Evolutionary conservation across 2,113 vertebrate species (phyloP), one percentile per base, ranked within the genome.

Genomic region (Microcebus lehilahytsara): DNA sequence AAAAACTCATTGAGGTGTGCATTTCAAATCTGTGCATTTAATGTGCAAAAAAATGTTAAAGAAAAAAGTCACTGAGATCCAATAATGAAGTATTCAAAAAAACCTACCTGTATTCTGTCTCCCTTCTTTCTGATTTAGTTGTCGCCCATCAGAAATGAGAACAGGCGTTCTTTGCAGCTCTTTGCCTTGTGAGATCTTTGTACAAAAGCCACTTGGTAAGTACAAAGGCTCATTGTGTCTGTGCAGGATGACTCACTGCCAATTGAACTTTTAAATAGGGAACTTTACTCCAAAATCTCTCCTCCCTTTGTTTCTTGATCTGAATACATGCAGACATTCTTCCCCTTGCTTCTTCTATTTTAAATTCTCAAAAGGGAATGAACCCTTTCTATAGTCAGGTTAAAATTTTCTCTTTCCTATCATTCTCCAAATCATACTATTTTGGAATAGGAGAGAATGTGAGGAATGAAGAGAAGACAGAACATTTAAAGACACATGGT

Each of bases 221-320:
- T 89, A 97, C 95, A 97, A 97, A 97, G 95, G 81, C 81, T 97
- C 92, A 89, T 89, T 98, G 93, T 97, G 37, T 85, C 92, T 94
- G 71, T 85, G 42, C 80, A 71, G 74, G 85, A 83, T 96, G 97
- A 98, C 92, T 98, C 96, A 98, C 22, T 93, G 60, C 90, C 97
- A 97, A 80, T 19, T 97, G 90, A 98, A 98, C 87, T 97, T 98
- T 97, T 91, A 96, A 97, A 97, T 91, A 96, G 62, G 37, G 69
- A 97, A 91, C 85, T 93, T 81, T 53, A 78, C 93, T 97, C 92
- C 37, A 77, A 96, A 97, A 94, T 97, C 94, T 94, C 96, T 60
- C 78, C 62, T 96, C 51, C 51, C 60, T 94, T 98, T 97, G 96
- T 98, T 97, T 97, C 94, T 96, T 96, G 92, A 96, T 96, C 84